These are phyloP conservation scores for Spinus pinus DNA, from an alignment of 2,797 vertebrate species.

Conservation along the genomic window DNA sequence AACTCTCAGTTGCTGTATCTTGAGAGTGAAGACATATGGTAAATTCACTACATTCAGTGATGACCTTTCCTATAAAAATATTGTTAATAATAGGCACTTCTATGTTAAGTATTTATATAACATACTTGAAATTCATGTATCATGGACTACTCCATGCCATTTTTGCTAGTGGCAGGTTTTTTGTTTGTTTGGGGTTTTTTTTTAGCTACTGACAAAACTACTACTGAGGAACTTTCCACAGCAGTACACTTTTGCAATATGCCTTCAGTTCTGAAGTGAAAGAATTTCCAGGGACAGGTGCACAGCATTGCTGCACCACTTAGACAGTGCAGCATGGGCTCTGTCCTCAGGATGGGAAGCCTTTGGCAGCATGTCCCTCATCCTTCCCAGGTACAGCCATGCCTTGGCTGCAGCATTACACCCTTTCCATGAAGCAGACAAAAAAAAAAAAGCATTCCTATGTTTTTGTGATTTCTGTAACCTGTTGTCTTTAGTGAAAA, in stretches of 20 bases:
- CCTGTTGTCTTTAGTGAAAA: neutral
- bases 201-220: neutral
- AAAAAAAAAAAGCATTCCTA: neutral
- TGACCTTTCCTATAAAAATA: constrained; percentile 51
- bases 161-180: neutral
- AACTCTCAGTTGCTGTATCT: constrained; percentile 52
- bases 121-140: constrained; percentile 25
- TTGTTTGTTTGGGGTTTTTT: neutral
- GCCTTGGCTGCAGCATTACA: neutral
- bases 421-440: neutral
- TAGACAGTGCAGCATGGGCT: fast-evolving
- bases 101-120: constrained; percentile 8
- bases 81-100: constrained; percentile 52
- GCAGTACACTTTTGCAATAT: neutral
- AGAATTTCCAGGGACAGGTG: neutral
- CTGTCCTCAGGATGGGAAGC: neutral
- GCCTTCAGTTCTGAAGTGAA: neutral
- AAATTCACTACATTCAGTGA: neutral
- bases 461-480: neutral
- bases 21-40: constrained; percentile 42
- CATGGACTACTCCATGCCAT: neutral
- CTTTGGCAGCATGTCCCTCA: neutral
- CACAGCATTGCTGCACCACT: neutral
- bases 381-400: fast-evolving
- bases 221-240: neutral